These are phyloP conservation scores for Callaeas wilsoni DNA, from an alignment of 2,113 vertebrate genomes.

Conservation along the genomic window DNA sequence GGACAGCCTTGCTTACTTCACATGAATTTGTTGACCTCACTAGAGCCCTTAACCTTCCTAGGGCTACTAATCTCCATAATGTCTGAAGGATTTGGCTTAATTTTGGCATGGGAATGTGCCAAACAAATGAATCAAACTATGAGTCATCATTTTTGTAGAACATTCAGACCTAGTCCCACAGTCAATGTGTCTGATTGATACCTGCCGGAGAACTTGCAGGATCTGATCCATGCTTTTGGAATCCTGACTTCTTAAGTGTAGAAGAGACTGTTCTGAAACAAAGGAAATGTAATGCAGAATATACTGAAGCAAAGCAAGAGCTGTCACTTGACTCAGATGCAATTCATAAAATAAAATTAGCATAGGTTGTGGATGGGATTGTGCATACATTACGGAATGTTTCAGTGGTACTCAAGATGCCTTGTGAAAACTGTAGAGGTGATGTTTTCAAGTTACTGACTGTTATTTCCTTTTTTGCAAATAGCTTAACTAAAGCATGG, in stretches of 20 bases:
- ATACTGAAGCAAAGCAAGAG: slow-evolving; percentile 17
- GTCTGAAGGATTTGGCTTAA: not conserved
- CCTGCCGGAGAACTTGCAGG: not conserved
- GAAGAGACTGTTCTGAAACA: not conserved
- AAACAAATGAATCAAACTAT: not conserved
- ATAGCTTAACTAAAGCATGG: not conserved
- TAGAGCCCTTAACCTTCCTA: slow-evolving; percentile 29
- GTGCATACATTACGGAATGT: not conserved
- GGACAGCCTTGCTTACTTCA: slow-evolving; percentile 6
- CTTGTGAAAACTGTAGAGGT: not conserved
- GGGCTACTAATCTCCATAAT: slow-evolving; percentile 16
- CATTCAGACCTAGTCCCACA: not conserved
- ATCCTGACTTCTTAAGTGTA: not conserved
- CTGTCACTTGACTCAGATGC: slow-evolving; percentile 25
- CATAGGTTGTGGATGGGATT: not conserved
- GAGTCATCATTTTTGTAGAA: slow-evolving; percentile 28
- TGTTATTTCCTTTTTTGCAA: not conserved
- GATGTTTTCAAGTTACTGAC: not conserved
- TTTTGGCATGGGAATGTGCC: slow-evolving; percentile 18
- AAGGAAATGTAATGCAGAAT: not conserved
- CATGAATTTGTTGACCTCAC: slow-evolving; percentile 25
- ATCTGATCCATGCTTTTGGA: not conserved
- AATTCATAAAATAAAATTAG: slow-evolving; percentile 5
- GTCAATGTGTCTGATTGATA: not conserved
- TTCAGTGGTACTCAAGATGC: slow-evolving; percentile 25